These are phyloP conservation scores for Agonopterix alstromeriana DNA, from an alignment of 2,888 invertebrate species.

Conservation along the genomic window DNA sequence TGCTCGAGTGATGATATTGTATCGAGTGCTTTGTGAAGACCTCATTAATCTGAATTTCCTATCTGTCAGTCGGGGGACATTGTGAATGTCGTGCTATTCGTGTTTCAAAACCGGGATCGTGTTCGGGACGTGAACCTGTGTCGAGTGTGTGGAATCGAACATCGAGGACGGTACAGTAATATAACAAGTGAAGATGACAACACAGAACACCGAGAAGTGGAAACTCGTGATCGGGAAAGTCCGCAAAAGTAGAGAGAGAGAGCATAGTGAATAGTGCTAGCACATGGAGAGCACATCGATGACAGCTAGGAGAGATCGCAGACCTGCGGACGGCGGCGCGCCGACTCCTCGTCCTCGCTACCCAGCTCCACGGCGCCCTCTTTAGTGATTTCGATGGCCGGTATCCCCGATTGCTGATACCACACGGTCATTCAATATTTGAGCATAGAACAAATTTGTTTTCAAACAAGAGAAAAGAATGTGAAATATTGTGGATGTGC, in stretches of 20 bases:
- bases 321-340: conserved; percentile 70
- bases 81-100: conserved; percentile 27
- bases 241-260: conserved; percentile 62
- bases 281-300: conserved; percentile 72
- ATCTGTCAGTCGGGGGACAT: conserved; percentile 21
- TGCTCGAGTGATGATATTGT: conserved; percentile 66
- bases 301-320: conserved; percentile 70
- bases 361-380: conserved; percentile 82
- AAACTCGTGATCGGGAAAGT: conserved; percentile 62
- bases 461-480: conserved; percentile 46
- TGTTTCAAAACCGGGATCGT: conserved; percentile 32
- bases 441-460: conserved; percentile 36
- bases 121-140: conserved; percentile 44
- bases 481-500: conserved; percentile 43
- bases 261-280: conserved; percentile 72
- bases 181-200: conserved; percentile 57
- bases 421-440: conserved; percentile 67
- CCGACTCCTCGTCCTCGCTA: conserved; percentile 79
- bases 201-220: conserved; percentile 70
- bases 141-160: conserved; percentile 50
- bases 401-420: conserved; percentile 76
- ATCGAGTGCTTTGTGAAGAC: conserved; percentile 62
- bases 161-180: conserved; percentile 51
- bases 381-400: conserved; percentile 87
- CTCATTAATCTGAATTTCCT: conserved; percentile 25